Evolutionary conservation across 2,888 invertebrate genomes (phyloP).

Genomic region (Poecilus cupreus): DNA sequence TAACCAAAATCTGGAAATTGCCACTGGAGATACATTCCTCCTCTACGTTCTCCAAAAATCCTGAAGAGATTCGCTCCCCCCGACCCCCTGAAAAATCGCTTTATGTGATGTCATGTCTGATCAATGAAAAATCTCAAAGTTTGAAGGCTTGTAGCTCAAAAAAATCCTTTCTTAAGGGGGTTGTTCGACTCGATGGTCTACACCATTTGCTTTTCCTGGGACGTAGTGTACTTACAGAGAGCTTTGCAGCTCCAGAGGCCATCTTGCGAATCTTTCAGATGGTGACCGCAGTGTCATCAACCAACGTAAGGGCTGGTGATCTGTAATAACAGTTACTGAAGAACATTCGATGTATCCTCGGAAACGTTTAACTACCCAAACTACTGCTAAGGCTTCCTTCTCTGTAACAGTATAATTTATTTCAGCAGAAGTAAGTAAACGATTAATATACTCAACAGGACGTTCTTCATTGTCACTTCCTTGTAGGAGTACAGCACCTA

Average conservation of each 20-base stretch:
- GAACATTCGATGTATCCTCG: conserved; percentile 63
- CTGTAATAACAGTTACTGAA: conserved; percentile 64
- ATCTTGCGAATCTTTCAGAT: conserved; percentile 67
- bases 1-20: too few relatives aligned
- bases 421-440: conserved; percentile 66
- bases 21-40: too few relatives aligned
- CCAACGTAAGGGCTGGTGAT: conserved; percentile 71
- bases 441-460: conserved; percentile 65
- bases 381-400: conserved; percentile 68
- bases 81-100: too few relatives aligned
- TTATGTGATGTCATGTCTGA: too few relatives aligned
- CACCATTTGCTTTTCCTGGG: conserved; percentile 66
- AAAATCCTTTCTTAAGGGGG: too few relatives aligned
- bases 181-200: too few relatives aligned
- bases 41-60: too few relatives aligned
- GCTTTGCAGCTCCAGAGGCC: conserved; percentile 68
- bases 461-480: conserved; percentile 63
- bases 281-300: conserved; percentile 67
- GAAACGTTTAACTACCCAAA: conserved; percentile 66
- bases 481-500: conserved; percentile 58
- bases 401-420: conserved; percentile 70
- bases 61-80: too few relatives aligned
- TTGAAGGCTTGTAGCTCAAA: too few relatives aligned
- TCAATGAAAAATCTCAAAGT: too few relatives aligned
- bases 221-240: conserved; percentile 67